A percentile compares a stretch with the other conserved stretches of the same genome.
phyloP scores from a whole-genome alignment of 2,888 invertebrate genomes.

The Cepaea hortensis region DNA sequence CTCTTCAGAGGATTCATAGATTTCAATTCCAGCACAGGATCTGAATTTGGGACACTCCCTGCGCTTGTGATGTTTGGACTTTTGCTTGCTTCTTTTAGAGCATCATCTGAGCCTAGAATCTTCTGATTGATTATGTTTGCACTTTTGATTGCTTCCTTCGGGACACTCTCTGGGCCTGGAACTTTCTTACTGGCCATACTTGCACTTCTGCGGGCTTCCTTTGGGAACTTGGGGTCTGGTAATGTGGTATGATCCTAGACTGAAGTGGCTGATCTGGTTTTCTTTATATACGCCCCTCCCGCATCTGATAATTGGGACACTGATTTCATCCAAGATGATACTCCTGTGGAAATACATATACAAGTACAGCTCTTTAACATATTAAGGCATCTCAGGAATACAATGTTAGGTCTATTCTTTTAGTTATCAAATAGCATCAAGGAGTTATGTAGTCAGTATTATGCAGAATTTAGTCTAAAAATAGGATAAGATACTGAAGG shows the following conservation, averaged over 20 bases:
- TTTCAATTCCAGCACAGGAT: no score
- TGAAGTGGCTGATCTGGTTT: background rate
- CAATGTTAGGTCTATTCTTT: no score
- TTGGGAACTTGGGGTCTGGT: background rate
- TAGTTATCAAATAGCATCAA: no score
- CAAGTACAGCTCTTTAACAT: background rate
- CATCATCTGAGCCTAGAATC: no score
- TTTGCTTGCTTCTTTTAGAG: no score
- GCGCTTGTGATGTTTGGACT: background rate
- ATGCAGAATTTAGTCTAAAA: no score
- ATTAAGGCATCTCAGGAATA: no score
- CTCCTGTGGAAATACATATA: background rate
- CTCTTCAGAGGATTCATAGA: background rate
- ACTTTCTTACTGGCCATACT: background rate
- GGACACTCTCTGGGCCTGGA: no score
- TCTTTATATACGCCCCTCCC: background rate
- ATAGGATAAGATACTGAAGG: no score
- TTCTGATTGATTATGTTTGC: no score
- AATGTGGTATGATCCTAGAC: background rate
- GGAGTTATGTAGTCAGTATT: no score
- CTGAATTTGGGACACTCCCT: background rate
- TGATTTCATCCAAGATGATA: conserved; percentile 4
- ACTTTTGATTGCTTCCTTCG: background rate
- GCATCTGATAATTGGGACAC: background rate
- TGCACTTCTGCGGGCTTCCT: background rate